Conservation (phyloP, 2,888 invertebrate genomes). For the Lithophane ornitopus region DNA sequence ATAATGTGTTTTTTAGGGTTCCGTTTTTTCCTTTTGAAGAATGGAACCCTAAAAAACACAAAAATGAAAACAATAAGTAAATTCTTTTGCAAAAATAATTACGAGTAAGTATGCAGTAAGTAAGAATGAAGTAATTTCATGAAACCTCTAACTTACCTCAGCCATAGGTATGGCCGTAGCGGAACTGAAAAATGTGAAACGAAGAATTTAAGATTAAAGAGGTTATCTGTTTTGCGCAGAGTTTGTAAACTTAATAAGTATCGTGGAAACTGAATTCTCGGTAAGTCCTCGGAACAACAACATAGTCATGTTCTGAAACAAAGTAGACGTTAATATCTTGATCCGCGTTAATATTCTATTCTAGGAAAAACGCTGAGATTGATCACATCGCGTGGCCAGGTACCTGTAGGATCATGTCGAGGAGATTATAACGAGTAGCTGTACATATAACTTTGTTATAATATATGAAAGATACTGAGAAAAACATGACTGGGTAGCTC, state of each 20-base stretch:
- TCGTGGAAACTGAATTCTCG: neutral
- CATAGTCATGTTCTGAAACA: conserved; percentile 12
- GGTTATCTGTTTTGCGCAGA: neutral
- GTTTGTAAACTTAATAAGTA: conserved; percentile 1
- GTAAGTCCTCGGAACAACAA: conserved; percentile 3
- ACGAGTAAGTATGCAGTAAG: no score
- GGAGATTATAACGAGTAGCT: neutral
- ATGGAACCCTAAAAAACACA: no score
- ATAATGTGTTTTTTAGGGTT: no score
- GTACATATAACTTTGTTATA: neutral
- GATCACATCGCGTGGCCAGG: neutral
- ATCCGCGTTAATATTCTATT: conserved; percentile 1
- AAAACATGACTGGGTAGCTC: neutral
- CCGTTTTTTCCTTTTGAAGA: no score
- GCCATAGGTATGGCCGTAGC: no score
- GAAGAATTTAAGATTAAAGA: neutral
- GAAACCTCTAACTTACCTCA: no score
- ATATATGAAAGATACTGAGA: neutral
- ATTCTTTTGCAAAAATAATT: neutral
- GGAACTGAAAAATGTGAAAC: neutral
- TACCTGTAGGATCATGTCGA: neutral
- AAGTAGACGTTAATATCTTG: conserved; percentile 2
- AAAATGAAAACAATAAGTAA: no score
- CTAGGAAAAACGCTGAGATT: neutral
- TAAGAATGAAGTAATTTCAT: no score